Conservation (phyloP, 2,888 invertebrate genomes). For the Pristionchus exspectatus region DNA sequence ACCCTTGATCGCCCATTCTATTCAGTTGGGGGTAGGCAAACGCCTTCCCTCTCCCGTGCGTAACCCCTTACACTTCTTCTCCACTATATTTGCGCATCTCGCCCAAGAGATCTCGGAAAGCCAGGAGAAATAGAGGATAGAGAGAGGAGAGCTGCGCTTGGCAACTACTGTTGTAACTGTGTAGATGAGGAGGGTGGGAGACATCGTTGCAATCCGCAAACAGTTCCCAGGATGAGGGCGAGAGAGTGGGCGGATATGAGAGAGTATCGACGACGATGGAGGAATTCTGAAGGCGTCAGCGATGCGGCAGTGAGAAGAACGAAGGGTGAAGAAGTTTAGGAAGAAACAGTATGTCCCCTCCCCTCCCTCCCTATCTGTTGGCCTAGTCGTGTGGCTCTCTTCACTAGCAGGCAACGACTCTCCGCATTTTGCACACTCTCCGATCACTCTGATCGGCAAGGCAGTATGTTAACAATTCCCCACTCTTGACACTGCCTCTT, state of each 20-base stretch:
- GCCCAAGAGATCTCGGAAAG: background rate
- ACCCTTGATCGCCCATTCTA: background rate
- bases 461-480: background rate
- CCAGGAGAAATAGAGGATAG: background rate
- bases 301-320: background rate
- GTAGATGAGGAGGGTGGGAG: background rate
- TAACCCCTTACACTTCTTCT: slow-evolving; percentile 33
- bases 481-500: background rate
- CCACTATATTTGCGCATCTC: slow-evolving; percentile 12
- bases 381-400: background rate
- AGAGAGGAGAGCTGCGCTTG: slow-evolving; percentile 5
- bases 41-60: background rate
- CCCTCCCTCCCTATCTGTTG: background rate
- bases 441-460: too few species aligned
- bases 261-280: background rate
- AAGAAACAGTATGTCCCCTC: too few species aligned
- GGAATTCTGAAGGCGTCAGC: background rate
- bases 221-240: slow-evolving; percentile 11
- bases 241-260: background rate
- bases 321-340: too few species aligned
- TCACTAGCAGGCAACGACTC: background rate
- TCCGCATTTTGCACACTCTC: too few species aligned
- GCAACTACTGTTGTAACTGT: slow-evolving; percentile 41
- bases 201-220: slow-evolving; percentile 7
- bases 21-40: background rate